Percentiles rank a stretch among this genome's conserved stretches.
Evolutionary conservation across 2,797 vertebrate species (phyloP).

Genomic region (Sus cebifrons): DNA sequence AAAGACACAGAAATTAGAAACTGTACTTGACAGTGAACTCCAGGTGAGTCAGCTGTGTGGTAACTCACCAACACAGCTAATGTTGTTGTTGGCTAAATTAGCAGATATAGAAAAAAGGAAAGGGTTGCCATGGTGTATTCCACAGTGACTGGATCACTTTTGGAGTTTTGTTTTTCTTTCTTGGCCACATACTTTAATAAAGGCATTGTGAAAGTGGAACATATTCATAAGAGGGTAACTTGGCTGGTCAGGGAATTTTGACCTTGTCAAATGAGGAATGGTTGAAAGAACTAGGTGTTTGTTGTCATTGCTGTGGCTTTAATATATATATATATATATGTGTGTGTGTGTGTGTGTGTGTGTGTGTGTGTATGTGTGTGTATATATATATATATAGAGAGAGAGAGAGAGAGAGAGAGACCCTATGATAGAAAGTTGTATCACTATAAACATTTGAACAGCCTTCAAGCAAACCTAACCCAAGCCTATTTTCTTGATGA

Average conservation of each 20-base stretch:
- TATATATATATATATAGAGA: too few relatives aligned
- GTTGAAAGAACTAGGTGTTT: conserved; percentile 36
- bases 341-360: too few relatives aligned
- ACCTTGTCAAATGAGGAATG: background rate
- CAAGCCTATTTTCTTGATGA: background rate
- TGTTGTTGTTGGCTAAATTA: background rate
- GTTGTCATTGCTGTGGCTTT: background rate
- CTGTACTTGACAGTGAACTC: background rate
- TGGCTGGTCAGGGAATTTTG: background rate
- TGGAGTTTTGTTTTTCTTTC: conserved; percentile 7
- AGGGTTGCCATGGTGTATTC: background rate
- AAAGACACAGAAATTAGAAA: conserved; percentile 61
- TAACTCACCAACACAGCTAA: conserved; percentile 17
- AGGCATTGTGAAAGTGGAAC: background rate
- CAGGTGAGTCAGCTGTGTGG: background rate
- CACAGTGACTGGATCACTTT: background rate
- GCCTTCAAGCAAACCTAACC: background rate
- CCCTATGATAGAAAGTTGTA: background rate
- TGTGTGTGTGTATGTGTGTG: too few relatives aligned
- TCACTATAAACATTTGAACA: conserved; percentile 36
- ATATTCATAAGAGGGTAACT: background rate
- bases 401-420: background rate
- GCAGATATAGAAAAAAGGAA: background rate
- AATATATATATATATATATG: too few relatives aligned
- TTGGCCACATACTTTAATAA: conserved; percentile 28